phyloP scores from a whole-genome alignment of 2,797 vertebrate genomes.

The Discoglossus pictus region DNA sequence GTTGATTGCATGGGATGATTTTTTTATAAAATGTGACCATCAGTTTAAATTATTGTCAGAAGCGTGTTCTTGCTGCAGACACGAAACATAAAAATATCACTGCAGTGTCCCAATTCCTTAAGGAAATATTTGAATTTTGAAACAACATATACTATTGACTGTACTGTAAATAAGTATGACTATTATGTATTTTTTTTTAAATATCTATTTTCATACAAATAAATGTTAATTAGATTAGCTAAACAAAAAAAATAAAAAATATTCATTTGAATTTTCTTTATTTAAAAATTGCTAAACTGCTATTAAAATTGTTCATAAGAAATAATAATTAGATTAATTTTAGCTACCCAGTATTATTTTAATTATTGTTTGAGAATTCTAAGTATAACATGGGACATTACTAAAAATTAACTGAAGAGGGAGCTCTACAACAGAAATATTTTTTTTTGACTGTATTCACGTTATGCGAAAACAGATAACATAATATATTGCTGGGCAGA shows the following conservation, averaged over 20 bases:
- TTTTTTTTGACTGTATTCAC: not conserved
- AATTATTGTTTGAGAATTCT: too few species aligned
- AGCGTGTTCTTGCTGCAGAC: slow-evolving; percentile 69
- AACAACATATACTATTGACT: not conserved
- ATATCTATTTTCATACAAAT: too few species aligned
- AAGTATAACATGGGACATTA: too few species aligned
- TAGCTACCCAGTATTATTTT: too few species aligned
- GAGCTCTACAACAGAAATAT: slow-evolving; percentile 28
- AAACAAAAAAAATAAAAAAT: too few species aligned
- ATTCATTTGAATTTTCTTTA: too few species aligned
- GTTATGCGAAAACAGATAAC: slow-evolving; percentile 20
- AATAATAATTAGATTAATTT: too few species aligned
- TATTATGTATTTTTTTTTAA: too few species aligned
- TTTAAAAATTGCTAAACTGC: too few species aligned
- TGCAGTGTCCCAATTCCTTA: not conserved
- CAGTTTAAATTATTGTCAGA: slow-evolving; percentile 60
- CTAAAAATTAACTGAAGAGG: slow-evolving; percentile 28
- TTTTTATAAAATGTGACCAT: slow-evolving; percentile 74
- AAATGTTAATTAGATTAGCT: too few species aligned
- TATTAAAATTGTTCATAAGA: too few species aligned
- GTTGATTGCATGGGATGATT: slow-evolving; percentile 68
- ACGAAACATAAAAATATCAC: slow-evolving; percentile 61
- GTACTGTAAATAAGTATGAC: too few species aligned
- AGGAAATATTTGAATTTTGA: slow-evolving; percentile 25
- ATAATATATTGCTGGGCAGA: slow-evolving; percentile 2